Conservation (phyloP, 2,888 invertebrate species). For the Microchrysa polita region DNA sequence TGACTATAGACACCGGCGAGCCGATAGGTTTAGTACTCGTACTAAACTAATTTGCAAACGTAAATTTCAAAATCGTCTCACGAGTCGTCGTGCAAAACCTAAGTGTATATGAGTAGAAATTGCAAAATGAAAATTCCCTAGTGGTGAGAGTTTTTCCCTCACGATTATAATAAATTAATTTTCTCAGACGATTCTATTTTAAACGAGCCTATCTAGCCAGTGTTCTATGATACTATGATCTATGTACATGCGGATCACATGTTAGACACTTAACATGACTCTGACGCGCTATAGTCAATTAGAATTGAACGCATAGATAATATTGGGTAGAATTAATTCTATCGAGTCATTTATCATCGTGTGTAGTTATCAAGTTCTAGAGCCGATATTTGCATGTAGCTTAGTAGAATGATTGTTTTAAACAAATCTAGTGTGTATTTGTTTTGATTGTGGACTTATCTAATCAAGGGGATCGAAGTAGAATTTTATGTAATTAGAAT, state of each 20-base stretch:
- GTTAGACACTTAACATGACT: neutral
- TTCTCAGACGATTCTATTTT: slow-evolving; percentile 30
- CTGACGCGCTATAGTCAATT: neutral
- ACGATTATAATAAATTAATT: neutral
- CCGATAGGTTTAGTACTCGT: neutral
- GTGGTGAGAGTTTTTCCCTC: neutral
- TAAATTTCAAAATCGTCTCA: neutral
- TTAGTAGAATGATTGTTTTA: neutral
- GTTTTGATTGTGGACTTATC: too few relatives aligned
- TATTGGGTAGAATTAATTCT: slow-evolving; percentile 6
- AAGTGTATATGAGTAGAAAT: neutral
- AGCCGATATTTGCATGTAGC: neutral
- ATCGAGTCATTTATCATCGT: slow-evolving; percentile 12
- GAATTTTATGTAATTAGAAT: too few relatives aligned
- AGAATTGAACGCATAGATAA: too few relatives aligned
- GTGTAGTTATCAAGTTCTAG: slow-evolving; percentile 8
- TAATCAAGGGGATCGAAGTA: too few relatives aligned
- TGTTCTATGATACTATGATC: slow-evolving; percentile 12
- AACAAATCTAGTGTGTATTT: too few relatives aligned
- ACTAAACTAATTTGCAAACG: neutral
- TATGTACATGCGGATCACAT: neutral
- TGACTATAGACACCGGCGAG: neutral
- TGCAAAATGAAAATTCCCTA: neutral
- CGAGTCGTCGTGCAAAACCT: neutral
- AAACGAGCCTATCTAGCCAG: neutral